Percentiles rank a stretch among this genome's conserved stretches.
These are phyloP conservation scores for Apodemia duryi DNA, from an alignment of 2,888 invertebrate species.

Conservation along the genomic window DNA sequence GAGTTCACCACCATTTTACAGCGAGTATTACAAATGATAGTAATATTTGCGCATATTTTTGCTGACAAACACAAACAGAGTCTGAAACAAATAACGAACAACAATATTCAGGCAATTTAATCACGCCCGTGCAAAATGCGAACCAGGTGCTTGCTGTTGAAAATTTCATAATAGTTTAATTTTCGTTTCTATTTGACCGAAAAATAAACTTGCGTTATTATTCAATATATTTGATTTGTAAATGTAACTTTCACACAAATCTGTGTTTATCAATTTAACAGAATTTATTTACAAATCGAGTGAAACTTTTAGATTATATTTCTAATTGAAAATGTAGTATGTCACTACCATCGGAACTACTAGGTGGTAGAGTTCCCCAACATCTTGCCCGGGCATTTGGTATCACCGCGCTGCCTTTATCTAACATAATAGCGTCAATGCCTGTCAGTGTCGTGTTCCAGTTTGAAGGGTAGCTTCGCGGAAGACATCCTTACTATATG, in stretches of 20 bases:
- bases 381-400: too few species aligned
- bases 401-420: too few species aligned
- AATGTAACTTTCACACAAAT: neutral
- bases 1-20: constrained; percentile 3
- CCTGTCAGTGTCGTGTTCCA: too few species aligned
- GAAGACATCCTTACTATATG: too few species aligned
- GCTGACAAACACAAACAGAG: constrained; percentile 41
- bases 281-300: neutral
- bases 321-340: too few species aligned
- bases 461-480: too few species aligned
- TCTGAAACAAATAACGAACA: constrained; percentile 41
- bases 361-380: too few species aligned
- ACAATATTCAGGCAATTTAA: constrained; percentile 46
- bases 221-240: constrained; percentile 9
- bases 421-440: too few species aligned
- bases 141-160: constrained; percentile 43
- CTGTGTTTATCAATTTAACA: neutral
- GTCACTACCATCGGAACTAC: too few species aligned
- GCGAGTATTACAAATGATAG: constrained; percentile 29
- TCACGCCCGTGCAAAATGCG: constrained; percentile 38
- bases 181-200: constrained; percentile 34
- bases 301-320: neutral
- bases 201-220: constrained; percentile 26
- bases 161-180: constrained; percentile 47
- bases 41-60: constrained; percentile 37